Percentiles rank a stretch among this genome's conserved stretches.
phyloP scores from a whole-genome alignment of 2,113 vertebrate species.

The Cyanistes caeruleus region DNA sequence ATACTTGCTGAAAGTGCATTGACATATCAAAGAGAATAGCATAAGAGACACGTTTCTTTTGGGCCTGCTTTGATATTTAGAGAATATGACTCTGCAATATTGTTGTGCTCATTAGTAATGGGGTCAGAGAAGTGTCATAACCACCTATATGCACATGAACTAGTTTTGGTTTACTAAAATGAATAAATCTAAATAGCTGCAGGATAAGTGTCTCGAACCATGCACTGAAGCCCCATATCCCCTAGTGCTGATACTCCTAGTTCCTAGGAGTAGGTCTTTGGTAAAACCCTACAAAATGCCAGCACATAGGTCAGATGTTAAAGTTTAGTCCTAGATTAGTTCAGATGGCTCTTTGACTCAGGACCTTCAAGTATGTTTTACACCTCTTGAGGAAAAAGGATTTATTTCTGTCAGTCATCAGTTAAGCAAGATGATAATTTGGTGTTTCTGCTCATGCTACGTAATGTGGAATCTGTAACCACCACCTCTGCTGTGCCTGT shows the following conservation, averaged over 20 bases:
- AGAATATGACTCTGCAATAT: not conserved
- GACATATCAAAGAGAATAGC: not conserved
- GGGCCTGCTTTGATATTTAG: not conserved
- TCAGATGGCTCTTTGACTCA: not conserved
- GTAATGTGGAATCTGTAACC: not conserved
- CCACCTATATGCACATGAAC: not conserved
- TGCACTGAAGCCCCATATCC: not conserved
- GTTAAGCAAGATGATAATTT: not conserved
- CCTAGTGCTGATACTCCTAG: not conserved
- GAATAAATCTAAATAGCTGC: not conserved
- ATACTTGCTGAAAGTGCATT: not conserved
- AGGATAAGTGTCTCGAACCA: not conserved
- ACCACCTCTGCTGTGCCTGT: not conserved
- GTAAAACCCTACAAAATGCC: not conserved
- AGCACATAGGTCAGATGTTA: not conserved
- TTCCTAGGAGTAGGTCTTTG: rapidly evolving
- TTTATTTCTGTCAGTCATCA: not conserved
- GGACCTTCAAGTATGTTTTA: not conserved
- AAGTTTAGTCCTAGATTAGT: not conserved
- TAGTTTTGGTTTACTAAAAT: not conserved
- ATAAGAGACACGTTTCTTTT: not conserved
- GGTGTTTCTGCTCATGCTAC: not conserved
- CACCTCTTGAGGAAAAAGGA: not conserved
- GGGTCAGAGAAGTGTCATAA: not conserved
- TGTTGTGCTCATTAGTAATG: not conserved